A percentile compares a stretch with the other conserved stretches of the same genome.
Evolutionary conservation across 2,888 invertebrate genomes (phyloP).

Genomic region (Meteorus colon): DNA sequence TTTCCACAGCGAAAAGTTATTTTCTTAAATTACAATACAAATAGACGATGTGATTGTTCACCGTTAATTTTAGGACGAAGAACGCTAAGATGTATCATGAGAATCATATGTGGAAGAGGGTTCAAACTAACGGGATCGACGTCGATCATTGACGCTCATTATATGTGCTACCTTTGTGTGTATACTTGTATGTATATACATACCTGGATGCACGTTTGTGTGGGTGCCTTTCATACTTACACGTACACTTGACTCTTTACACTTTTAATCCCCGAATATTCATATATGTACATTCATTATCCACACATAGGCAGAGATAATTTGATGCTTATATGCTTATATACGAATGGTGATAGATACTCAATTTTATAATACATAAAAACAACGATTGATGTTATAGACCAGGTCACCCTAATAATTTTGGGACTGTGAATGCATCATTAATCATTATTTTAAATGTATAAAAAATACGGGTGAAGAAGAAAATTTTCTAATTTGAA

Average conservation of each 20-base stretch:
- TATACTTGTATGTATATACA: neutral
- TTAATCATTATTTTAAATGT: too few relatives aligned
- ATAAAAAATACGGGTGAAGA: too few relatives aligned
- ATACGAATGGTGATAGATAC: too few relatives aligned
- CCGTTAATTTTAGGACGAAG: conserved; percentile 58
- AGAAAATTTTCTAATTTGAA: too few relatives aligned
- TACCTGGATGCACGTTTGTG: neutral
- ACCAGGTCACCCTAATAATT: too few relatives aligned
- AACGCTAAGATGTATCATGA: conserved; percentile 44
- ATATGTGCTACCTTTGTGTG: conserved; percentile 23
- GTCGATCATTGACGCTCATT: conserved; percentile 55
- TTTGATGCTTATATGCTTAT: too few relatives aligned
- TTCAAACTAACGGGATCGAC: conserved; percentile 68
- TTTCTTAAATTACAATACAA: conserved; percentile 1
- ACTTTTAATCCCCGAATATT: neutral
- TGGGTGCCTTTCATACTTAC: neutral
- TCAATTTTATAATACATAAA: too few relatives aligned
- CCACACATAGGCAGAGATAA: too few relatives aligned
- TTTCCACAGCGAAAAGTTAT: too few relatives aligned
- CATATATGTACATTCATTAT: too few relatives aligned
- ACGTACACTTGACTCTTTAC: neutral
- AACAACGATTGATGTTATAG: too few relatives aligned
- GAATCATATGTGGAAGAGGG: conserved; percentile 62
- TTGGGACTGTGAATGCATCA: too few relatives aligned
- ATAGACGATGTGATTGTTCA: conserved; percentile 47